Base-by-base conservation (phyloP, 1,140 invertebrate species). In the Diploscapter pachys region DNA sequence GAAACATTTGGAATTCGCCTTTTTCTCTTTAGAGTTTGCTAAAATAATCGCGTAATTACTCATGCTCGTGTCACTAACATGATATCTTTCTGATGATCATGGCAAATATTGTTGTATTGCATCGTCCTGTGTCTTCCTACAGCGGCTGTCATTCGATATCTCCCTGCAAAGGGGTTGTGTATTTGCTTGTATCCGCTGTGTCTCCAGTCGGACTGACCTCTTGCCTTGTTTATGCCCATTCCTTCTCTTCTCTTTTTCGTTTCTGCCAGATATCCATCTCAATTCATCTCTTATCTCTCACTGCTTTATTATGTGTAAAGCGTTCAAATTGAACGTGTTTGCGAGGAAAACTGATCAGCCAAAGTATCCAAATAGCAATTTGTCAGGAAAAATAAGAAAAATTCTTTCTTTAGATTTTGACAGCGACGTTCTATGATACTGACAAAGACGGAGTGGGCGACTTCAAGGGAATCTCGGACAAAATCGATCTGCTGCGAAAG, bases 381-480 rank as follows among this genome's bases (percentile, higher is more conserved):
- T 49, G 4, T 50, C 31, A 51, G 5, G 55, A 49, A 8, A 59
- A 61, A 61, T 61, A 5, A 11, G 57, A 54, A 5, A 31, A 67
- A 59, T 53, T 54, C 70, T 61, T 54, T 70, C 67, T 76, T 66
- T 63, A 79, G 77, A 53, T 83, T 5, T 83, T 79, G 59, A 80
- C 81, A 2, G 76, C 79, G 11, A 80, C 81, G 4, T 83, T 81
- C 80, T 71, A 77, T 59, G 81, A 83, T 66, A 71, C 79, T n/a
- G 71, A 83, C 63, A 55, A 71, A 8, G 80, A 83, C 53, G 82
- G 82, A 4, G 66, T 82, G 11, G 82, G 82, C 52, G 82, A 83
- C 65, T 81, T 83, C 62, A 69, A 72, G 9, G 84, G 82, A 54
- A 76, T 84, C 51, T 73, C 76, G 5, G 79, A 85, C 65, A 85